phyloP scores from a whole-genome alignment of 2,797 vertebrate genomes.

The Neopelma chrysocephalum region DNA sequence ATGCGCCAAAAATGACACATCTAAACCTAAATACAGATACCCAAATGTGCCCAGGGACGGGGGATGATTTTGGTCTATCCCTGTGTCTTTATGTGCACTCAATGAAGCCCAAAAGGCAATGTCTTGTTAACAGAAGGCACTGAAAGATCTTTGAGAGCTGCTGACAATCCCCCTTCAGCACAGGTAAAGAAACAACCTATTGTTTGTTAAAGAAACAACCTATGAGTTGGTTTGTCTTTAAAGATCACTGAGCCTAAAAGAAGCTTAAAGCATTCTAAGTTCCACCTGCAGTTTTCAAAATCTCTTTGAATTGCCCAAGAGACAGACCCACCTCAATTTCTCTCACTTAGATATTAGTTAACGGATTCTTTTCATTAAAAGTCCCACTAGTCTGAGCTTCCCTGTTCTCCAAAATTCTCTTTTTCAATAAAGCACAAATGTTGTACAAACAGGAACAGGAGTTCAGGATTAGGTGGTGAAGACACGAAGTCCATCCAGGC shows the following conservation, averaged over 20 bases:
- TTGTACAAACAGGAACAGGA: background rate
- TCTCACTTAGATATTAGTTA: background rate
- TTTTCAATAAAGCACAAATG: background rate
- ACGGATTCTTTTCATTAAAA: background rate
- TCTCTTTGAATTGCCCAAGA: background rate
- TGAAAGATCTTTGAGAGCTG: background rate
- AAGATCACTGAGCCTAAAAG: background rate
- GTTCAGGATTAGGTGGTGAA: background rate
- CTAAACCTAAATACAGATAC: background rate
- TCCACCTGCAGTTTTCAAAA: conserved; percentile 1
- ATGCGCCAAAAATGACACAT: background rate
- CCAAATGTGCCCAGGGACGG: background rate
- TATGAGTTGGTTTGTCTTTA: background rate
- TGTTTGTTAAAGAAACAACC: background rate
- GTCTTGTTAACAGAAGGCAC: background rate
- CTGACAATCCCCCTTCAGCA: background rate
- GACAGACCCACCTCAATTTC: background rate
- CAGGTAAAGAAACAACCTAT: background rate
- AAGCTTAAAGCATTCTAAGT: background rate
- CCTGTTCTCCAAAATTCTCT: background rate
- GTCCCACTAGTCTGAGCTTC: rapidly evolving
- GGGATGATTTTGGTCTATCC: background rate
- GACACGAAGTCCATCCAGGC: background rate
- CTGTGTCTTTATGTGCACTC: background rate
- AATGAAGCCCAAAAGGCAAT: background rate